Conservation (phyloP, 2,888 invertebrate genomes). For the Philonicus albiceps region DNA sequence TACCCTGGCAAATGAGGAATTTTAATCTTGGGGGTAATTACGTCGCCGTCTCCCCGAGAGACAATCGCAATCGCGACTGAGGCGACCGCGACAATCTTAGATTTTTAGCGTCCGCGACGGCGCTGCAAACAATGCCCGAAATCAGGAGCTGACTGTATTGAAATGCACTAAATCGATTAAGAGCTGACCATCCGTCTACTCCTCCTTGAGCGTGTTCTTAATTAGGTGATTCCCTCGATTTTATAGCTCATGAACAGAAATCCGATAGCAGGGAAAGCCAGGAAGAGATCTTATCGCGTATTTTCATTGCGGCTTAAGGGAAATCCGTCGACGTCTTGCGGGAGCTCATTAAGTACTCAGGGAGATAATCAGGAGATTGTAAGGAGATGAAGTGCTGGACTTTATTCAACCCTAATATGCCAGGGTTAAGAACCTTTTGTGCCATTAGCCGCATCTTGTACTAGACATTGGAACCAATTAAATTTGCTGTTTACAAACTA, state of each 20-base stretch:
- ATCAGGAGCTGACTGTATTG: neutral
- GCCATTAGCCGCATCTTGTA: neutral
- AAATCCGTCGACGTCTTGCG: neutral
- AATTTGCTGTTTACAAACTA: neutral
- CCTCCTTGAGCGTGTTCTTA: constrained; percentile 7
- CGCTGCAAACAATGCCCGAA: neutral
- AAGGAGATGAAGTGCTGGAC: neutral
- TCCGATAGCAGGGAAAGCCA: neutral
- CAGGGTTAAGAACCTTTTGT: neutral
- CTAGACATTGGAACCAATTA: neutral
- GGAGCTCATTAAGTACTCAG: neutral
- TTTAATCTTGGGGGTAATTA: neutral
- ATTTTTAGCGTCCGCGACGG: neutral
- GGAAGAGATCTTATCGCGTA: neutral
- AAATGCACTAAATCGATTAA: constrained; percentile 24
- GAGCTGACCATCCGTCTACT: neutral
- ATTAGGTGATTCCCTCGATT: constrained; percentile 22
- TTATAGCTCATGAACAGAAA: neutral
- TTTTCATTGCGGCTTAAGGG: neutral
- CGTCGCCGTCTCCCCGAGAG: neutral
- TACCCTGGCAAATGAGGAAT: constrained; percentile 1
- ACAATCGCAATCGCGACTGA: neutral
- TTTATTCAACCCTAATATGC: neutral
- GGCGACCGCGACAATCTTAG: neutral
- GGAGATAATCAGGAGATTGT: neutral